Evolutionary conservation across 2,888 invertebrate genomes (phyloP).

Genomic region (Amphipyra berbera): DNA sequence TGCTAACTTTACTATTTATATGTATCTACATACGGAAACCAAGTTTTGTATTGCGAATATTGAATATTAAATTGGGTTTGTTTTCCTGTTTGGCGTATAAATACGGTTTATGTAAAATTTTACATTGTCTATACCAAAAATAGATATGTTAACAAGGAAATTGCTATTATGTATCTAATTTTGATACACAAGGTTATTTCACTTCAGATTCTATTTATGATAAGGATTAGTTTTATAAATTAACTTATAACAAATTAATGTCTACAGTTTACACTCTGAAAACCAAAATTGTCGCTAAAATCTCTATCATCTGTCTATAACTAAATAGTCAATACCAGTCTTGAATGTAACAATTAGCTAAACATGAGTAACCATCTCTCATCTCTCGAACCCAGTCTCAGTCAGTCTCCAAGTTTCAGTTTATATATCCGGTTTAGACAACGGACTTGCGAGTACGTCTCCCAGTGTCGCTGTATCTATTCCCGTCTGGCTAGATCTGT

Average conservation of each 20-base stretch:
- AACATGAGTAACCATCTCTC: slow-evolving; percentile 19
- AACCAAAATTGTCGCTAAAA: no score
- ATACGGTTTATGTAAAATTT: no score
- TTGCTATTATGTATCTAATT: no score
- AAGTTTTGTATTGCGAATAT: slow-evolving; percentile 53
- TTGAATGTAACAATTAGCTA: slow-evolving; percentile 11
- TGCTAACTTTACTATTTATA: slow-evolving; percentile 61
- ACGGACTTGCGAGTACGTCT: slow-evolving; percentile 68
- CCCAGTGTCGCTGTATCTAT: slow-evolving; percentile 65
- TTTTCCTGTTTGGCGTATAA: slow-evolving; percentile 19
- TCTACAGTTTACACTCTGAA: no score
- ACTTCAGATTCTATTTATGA: no score
- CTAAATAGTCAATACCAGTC: no score
- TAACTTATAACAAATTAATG: no score
- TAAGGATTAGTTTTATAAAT: no score
- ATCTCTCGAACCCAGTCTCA: slow-evolving; percentile 20
- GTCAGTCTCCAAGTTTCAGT: slow-evolving; percentile 44
- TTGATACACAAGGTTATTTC: no score
- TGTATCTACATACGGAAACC: slow-evolving; percentile 40
- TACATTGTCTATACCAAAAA: no score
- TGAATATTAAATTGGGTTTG: slow-evolving; percentile 40
- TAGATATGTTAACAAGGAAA: no score
- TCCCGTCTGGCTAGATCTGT: slow-evolving; percentile 63
- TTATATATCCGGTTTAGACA: slow-evolving; percentile 65
- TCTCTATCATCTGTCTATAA: no score